Base-by-base conservation (phyloP, 2,113 vertebrate species). In the Callithrix jacchus region DNA sequence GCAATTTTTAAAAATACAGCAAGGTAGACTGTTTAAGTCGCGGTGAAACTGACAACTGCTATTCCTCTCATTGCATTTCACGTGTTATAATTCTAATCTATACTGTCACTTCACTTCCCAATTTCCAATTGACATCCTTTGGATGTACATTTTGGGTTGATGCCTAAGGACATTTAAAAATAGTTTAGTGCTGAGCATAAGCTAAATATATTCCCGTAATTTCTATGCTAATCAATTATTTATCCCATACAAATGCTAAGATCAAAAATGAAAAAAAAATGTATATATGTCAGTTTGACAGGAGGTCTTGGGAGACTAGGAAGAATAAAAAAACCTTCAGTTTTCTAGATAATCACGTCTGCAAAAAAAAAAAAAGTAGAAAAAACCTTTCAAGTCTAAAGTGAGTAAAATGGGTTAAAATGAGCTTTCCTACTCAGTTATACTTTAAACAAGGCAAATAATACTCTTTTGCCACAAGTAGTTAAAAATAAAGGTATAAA, bases 221-320 rank as follows among this genome's bases (percentile, higher is more conserved):
- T 98, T 97, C 98, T 97, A 73, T 87, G 89, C 94, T 96, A 89
- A 98, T 98, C 98, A 98, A 98, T 98, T 98, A 99, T 98, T 98
- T 98, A 99, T 98, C 97, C 96, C 96, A 98, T 98, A 98, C 98
- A 98, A 98, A 98, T 97, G 97, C 97, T 98, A 98, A 98, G 97
- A 97, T 98, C 96, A 98, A 98, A 98, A 98, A 96, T 54, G 97
- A 97, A 97, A 98, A 64, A 64, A 64, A 98, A 98, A 97, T 89
- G 97, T 94, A 83, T 96, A 87, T 98, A 98, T 97, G 98, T 91
- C 93, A 98, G 3, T 0, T 89, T 98, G 98, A 98, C 95, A 97
- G 97, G 95, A 95, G 92, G 96, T 96, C 97, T 27, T 0, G 14
- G 14, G 97, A 97, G 95, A 98, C 92, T 84, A 95, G 16, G 64